A percentile compares a stretch with the other conserved stretches of the same genome.
phyloP scores from a whole-genome alignment of 2,797 vertebrate species.

The Australoheros facetus region DNA sequence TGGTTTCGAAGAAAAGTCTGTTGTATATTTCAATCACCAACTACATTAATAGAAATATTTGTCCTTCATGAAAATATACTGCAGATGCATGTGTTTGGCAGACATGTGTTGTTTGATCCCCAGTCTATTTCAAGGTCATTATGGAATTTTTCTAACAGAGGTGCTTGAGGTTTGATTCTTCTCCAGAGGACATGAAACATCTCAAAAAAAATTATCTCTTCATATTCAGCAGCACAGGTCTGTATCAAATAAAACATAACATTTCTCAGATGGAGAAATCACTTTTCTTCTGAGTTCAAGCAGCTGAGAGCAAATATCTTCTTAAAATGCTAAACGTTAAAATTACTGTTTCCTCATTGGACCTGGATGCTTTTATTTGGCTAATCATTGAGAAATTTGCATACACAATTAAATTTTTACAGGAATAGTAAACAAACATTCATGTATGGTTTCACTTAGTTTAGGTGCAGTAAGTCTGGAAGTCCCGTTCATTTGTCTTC shows the following conservation, averaged over 20 bases:
- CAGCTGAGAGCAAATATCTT: constrained; percentile 9
- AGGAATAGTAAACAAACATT: background rate
- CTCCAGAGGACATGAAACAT: constrained; percentile 1
- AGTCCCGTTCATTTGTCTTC: background rate
- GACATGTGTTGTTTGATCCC: constrained; percentile 11
- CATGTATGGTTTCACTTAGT: background rate
- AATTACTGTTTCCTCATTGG: background rate
- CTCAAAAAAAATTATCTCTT: background rate
- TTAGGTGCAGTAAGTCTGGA: background rate
- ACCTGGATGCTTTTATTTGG: background rate
- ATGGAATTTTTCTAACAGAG: background rate
- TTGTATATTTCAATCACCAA: background rate
- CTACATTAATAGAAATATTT: background rate
- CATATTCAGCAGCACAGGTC: background rate
- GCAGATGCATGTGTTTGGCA: background rate
- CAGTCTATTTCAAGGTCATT: constrained; percentile 2
- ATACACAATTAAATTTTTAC: background rate
- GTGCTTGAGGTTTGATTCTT: background rate
- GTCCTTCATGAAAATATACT: background rate
- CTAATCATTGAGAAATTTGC: background rate
- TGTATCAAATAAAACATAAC: constrained; percentile 2
- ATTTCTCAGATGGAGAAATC: background rate
- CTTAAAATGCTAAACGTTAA: background rate
- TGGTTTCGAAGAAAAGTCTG: background rate
- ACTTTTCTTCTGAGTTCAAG: constrained; percentile 9